Conservation (phyloP, 2,797 vertebrate species). For the Acestrorhynchus altus region DNA sequence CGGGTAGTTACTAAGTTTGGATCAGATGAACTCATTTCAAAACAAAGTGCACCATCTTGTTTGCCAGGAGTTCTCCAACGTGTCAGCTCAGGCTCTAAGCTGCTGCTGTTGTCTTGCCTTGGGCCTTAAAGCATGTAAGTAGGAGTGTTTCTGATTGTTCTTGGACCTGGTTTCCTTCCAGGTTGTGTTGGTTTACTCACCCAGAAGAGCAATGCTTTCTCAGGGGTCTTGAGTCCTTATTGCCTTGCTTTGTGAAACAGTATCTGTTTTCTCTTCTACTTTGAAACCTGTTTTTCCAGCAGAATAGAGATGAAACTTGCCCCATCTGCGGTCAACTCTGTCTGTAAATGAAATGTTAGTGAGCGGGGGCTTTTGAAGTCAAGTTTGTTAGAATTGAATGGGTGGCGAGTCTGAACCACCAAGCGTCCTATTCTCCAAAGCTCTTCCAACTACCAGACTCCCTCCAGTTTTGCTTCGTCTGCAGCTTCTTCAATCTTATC, state of each 20-base stretch:
- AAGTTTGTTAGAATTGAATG: constrained; percentile 34
- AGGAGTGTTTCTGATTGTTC: constrained; percentile 36
- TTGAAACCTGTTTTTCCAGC: not conserved
- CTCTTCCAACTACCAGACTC: not conserved
- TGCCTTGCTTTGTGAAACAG: not conserved
- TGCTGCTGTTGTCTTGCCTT: constrained; percentile 60
- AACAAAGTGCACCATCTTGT: not conserved
- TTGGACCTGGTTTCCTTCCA: constrained; percentile 68
- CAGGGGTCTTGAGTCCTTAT: not conserved
- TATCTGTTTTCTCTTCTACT: not conserved
- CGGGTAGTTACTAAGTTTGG: not conserved
- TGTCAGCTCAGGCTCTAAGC: not conserved
- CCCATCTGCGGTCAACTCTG: constrained; percentile 12
- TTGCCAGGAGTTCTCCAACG: not conserved
- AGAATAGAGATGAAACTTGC: not conserved
- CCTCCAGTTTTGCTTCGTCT: constrained; percentile 2
- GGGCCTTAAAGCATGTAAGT: constrained; percentile 47
- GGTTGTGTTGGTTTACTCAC: constrained; percentile 66
- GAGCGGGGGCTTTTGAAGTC: constrained; percentile 34
- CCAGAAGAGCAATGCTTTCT: constrained; percentile 32
- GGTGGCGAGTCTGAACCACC: constrained; percentile 25
- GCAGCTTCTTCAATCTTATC: no score
- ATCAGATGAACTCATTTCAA: not conserved
- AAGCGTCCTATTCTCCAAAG: not conserved
- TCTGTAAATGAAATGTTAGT: constrained; percentile 40